These are phyloP conservation scores for Lucilia cuprina DNA, from an alignment of 1,140 invertebrate genomes.

Conservation along the genomic window DNA sequence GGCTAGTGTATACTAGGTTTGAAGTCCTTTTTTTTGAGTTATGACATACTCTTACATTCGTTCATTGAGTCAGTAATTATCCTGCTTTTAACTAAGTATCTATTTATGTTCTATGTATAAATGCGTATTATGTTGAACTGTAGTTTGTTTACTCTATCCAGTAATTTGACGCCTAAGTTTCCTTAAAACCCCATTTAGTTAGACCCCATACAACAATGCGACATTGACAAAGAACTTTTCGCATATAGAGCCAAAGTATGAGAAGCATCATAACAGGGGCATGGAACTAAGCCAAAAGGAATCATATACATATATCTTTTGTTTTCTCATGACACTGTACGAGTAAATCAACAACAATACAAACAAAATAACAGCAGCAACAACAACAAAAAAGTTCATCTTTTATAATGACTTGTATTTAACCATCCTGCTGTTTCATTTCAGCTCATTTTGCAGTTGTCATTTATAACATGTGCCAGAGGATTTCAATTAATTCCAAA, in stretches of 20 bases:
- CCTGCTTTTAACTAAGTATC: background rate
- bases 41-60: background rate
- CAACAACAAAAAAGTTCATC: background rate
- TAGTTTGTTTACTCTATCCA: background rate
- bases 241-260: background rate
- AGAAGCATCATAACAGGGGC: background rate
- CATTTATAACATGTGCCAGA: background rate
- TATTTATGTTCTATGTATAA: background rate
- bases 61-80: background rate
- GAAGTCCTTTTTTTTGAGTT: background rate
- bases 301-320: background rate
- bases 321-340: background rate
- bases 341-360: too few relatives aligned
- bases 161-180: background rate
- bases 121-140: background rate
- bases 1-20: too few relatives aligned
- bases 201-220: background rate
- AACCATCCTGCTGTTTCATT: background rate
- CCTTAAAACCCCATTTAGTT: background rate
- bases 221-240: slow-evolving; percentile 5
- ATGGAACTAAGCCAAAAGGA: background rate
- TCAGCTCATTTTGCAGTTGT: slow-evolving; percentile 1
- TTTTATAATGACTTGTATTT: background rate
- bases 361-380: too few relatives aligned
- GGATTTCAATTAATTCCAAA: slow-evolving; percentile 2